Conservation (phyloP, 2,888 invertebrate genomes). For the Ophion slaviceki region DNA sequence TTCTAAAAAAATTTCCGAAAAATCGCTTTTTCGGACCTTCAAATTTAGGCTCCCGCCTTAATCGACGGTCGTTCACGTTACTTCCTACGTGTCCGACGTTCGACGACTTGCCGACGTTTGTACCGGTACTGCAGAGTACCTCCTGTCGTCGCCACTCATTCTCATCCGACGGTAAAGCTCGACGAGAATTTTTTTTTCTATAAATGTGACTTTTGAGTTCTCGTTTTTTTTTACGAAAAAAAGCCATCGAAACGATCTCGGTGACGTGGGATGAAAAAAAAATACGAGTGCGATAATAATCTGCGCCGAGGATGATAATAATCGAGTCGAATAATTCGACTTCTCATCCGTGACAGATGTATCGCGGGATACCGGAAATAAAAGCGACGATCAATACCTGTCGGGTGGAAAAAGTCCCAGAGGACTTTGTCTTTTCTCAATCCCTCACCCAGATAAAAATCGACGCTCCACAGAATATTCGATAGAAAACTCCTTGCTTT, state of each 20-base stretch:
- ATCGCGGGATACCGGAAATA: conserved; percentile 52
- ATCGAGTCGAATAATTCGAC: conserved; percentile 18
- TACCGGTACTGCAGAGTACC: conserved; percentile 44
- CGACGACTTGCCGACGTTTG: conserved; percentile 37
- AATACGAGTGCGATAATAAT: not conserved
- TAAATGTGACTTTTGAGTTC: not conserved
- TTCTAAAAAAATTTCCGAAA: no score
- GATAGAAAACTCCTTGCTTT: not conserved
- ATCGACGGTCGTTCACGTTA: conserved; percentile 39
- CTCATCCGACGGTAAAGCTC: conserved; percentile 35
- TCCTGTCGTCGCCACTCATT: not conserved
- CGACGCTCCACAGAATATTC: conserved; percentile 28
- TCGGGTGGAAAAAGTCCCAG: conserved; percentile 21
- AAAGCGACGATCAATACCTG: conserved; percentile 61
- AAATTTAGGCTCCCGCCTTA: no score
- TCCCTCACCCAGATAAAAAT: conserved; percentile 4
- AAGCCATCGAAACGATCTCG: not conserved
- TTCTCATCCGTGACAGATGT: conserved; percentile 36
- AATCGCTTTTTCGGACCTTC: no score
- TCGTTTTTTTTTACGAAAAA: not conserved
- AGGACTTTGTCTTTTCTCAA: conserved; percentile 21
- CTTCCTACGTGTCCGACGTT: conserved; percentile 8
- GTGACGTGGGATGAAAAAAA: not conserved
- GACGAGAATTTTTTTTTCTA: not conserved
- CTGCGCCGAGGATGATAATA: not conserved